phyloP scores from a whole-genome alignment of 1,140 invertebrate genomes.

The Drosophila arawakana region DNA sequence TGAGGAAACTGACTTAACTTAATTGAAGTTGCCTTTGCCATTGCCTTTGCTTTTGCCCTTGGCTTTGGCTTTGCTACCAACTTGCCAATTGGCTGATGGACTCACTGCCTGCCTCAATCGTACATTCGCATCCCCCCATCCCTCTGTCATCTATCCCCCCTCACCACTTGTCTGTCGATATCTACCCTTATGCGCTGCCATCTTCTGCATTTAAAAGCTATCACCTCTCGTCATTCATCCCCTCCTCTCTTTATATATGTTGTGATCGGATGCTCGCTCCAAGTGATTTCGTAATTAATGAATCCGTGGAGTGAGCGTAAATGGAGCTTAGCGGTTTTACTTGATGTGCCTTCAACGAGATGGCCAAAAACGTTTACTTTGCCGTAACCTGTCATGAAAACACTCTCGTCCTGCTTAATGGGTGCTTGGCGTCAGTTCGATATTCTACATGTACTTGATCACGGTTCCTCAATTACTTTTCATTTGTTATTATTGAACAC shows the following conservation, averaged over 20 bases:
- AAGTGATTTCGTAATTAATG: conserved; percentile 81
- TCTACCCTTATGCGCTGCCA: conserved; percentile 33
- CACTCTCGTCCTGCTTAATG: conserved; percentile 18
- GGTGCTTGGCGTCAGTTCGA: conserved; percentile 12
- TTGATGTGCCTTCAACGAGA: conserved; percentile 37
- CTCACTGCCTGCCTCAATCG: conserved; percentile 3
- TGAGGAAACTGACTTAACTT: conserved; percentile 83
- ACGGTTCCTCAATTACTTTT: neutral
- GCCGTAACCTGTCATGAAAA: conserved; percentile 29
- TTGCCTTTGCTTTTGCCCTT: conserved; percentile 4
- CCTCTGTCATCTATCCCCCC: neutral
- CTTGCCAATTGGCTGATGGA: conserved; percentile 51
- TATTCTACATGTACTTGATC: conserved; percentile 7
- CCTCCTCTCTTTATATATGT: neutral
- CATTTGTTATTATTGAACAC: neutral
- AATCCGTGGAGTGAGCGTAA: conserved; percentile 62
- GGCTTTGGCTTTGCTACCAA: conserved; percentile 10
- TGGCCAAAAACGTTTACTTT: conserved; percentile 33
- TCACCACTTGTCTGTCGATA: neutral
- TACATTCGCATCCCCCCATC: neutral
- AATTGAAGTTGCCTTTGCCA: conserved; percentile 75
- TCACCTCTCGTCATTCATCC: conserved; percentile 6
- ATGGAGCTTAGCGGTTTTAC: conserved; percentile 65
- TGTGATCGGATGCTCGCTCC: conserved; percentile 75
- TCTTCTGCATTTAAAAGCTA: conserved; percentile 65